Percentiles rank a stretch among this genome's conserved stretches.
These are phyloP conservation scores for Cydia splendana DNA, from an alignment of 1,140 invertebrate species.

Conservation along the genomic window DNA sequence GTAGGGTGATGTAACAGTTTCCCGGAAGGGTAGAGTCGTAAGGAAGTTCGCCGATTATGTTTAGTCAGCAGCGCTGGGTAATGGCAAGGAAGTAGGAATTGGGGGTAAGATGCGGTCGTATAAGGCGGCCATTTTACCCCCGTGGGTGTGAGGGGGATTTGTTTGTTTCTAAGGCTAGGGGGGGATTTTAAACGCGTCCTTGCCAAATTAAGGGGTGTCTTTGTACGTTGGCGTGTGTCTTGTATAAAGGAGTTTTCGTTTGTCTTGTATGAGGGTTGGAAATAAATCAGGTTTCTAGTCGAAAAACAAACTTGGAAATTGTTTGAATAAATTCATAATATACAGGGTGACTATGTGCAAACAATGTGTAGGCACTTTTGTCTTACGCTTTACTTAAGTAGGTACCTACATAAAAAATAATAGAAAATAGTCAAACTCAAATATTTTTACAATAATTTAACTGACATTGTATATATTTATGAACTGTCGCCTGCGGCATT, in stretches of 20 bases:
- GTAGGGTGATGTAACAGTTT: constrained; percentile 51
- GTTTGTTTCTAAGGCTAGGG: constrained; percentile 76
- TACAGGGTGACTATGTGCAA: too few relatives aligned
- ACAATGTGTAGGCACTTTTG: too few relatives aligned
- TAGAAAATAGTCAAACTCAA: too few relatives aligned
- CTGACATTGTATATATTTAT: too few relatives aligned
- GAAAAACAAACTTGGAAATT: too few relatives aligned
- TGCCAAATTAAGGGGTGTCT: constrained; percentile 69
- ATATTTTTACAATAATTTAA: too few relatives aligned
- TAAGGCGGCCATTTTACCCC: constrained; percentile 66
- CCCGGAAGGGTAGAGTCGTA: constrained; percentile 77
- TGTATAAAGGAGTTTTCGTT: background rate
- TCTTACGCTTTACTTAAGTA: too few relatives aligned
- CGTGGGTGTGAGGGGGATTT: constrained; percentile 46
- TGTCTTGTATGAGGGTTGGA: constrained; percentile 56
- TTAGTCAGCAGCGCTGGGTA: constrained; percentile 77
- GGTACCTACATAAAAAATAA: too few relatives aligned
- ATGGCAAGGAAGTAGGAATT: constrained; percentile 79
- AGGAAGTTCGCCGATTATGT: constrained; percentile 79
- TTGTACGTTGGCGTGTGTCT: constrained; percentile 53
- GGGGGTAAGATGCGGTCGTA: constrained; percentile 78
- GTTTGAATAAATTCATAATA: too few relatives aligned
- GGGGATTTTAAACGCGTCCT: constrained; percentile 74
- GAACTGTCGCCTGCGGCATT: too few relatives aligned
- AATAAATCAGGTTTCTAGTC: too few relatives aligned